Evolutionary conservation across 30 jellyfish, hydroid and myxozoan species (phyloP), one percentile per base, ranked within the genome.

Genomic region (Aurelia aurita complex sp. Pacific): DNA sequence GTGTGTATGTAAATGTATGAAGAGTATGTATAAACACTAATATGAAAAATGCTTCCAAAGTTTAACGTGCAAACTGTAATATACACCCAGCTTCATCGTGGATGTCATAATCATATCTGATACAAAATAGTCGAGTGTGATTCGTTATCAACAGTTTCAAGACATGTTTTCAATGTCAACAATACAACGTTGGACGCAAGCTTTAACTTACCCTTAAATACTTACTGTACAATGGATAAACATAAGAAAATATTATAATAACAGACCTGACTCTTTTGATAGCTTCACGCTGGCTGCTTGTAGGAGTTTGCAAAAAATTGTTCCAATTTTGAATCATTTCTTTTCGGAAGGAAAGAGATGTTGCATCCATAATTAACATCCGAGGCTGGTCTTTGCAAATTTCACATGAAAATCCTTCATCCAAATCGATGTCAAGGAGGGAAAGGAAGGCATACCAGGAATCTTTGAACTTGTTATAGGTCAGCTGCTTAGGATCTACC

Each of bases 291-390:
- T 61, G 69, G 69, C 36, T 16, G 11, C 29, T 61, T 61, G 32
- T 13, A 23, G 32, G 1, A 61, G 69, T 33, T 61, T 61, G 69
- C 69, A 61, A 23, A 61, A 61, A 61, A 61, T 61, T 13, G 69
- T 11, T 61, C 69, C 69, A 61, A 1, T 13, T 61, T 61, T 16
- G 10, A 61, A 61, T 61, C 69, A 23, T 61, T 61, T 61, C 69
- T 61, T 61, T 61, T 61, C 69, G 69, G 11, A 61, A 61, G 69
- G 69, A 61, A 61, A 61, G 69, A 61, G 69, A 61, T 13, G 69
- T 61, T 61, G 69, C 69, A 61, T 61, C 69, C 69, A 61, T 61
- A 13, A 61, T 61, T 61, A 61, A 23, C 69, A 61, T 61, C 29
- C 29, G 69, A 61, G 69, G 69, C 35, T 61, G 32, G 32, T 61